Evolutionary conservation across 1,140 invertebrate species (phyloP), one percentile per base, ranked within the genome.

Genomic region (Lasioglossum baleicum): DNA sequence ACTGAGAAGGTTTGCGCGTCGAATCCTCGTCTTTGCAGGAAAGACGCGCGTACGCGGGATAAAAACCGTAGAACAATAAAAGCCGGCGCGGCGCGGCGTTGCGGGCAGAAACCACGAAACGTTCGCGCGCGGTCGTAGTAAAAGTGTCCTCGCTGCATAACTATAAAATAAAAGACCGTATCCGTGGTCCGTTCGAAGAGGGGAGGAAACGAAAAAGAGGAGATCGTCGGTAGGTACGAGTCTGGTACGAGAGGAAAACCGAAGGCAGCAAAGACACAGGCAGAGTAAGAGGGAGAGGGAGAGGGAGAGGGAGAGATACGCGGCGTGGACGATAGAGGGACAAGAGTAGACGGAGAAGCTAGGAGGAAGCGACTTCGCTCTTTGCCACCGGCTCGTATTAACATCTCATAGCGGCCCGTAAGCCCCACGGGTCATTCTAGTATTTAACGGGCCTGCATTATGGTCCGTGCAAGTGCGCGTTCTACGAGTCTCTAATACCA

Each of bases 111-210:
- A 86, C 86, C 86, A 74, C 81, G 85, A 70, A 88, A 84, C 79
- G 85, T 80, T 80, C 82, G 65, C 66, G 65, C 66, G 78, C 42
- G 69, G 75, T 87, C 76, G 82, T 87, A 90, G 84, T 90, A 91
- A 91, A 90, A 90, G 87, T 89, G 88, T 90, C 90, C 84, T 89
- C 88, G 86, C 83, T 89, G 89, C 88, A 89, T 91, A 90, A 90
- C 90, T 89, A 89, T 91, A 90, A 90, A 91, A 90, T 85, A 88
- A 87, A 90, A 82, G 83, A 89, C 81, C 88, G 83, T 86, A 81
- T 83, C 76, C 68, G 35, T 56, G 75, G 70, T 42, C 44, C 15
- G 69, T n/a, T 20, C 31, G 53, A 40, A 15, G 64, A n/a, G 35
- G 31, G 40, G 40, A 42, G 53, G 61, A 58, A 63, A 20, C 56